Conservation (phyloP, 2,797 vertebrate genomes). For the Jordanella pulchra region DNA sequence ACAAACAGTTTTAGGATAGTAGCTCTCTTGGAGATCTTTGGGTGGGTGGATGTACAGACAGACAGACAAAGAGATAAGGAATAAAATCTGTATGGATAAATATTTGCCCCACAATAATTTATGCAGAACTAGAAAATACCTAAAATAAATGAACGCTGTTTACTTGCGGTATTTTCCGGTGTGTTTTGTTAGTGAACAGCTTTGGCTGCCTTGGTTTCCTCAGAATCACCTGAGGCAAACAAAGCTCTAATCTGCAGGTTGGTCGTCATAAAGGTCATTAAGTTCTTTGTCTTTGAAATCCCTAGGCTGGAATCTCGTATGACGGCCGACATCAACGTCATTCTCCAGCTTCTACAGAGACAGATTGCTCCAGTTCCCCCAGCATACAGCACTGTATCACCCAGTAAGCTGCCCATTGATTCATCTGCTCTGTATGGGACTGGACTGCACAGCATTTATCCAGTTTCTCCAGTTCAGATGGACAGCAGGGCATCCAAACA, state of each 20-base stretch:
- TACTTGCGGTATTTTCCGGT: too few species aligned
- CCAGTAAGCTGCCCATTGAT: slow-evolving; percentile 72
- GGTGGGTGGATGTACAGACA: too few species aligned
- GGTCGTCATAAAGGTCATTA: not conserved
- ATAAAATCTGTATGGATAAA: too few species aligned
- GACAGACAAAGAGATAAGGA: too few species aligned
- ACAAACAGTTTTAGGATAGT: too few species aligned
- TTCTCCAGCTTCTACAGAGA: slow-evolving; percentile 92
- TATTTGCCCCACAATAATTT: too few species aligned
- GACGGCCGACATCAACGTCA: slow-evolving; percentile 89
- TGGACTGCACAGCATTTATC: slow-evolving; percentile 72
- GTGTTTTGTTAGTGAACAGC: not conserved
- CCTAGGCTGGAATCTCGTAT: slow-evolving; percentile 91
- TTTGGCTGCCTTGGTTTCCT: not conserved
- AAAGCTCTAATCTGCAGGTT: too few species aligned
- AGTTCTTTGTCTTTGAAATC: slow-evolving; percentile 3
- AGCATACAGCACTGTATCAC: slow-evolving; percentile 85
- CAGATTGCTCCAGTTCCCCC: slow-evolving; percentile 86
- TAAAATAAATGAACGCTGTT: too few species aligned
- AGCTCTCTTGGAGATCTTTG: too few species aligned
- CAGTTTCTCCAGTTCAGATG: slow-evolving; percentile 59
- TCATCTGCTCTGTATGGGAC: slow-evolving; percentile 78
- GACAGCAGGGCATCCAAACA: slow-evolving; percentile 63
- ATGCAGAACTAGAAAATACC: too few species aligned
- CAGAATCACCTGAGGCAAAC: not conserved